Conservation (phyloP, 2,888 invertebrate species). For the Rotaria macrura region DNA sequence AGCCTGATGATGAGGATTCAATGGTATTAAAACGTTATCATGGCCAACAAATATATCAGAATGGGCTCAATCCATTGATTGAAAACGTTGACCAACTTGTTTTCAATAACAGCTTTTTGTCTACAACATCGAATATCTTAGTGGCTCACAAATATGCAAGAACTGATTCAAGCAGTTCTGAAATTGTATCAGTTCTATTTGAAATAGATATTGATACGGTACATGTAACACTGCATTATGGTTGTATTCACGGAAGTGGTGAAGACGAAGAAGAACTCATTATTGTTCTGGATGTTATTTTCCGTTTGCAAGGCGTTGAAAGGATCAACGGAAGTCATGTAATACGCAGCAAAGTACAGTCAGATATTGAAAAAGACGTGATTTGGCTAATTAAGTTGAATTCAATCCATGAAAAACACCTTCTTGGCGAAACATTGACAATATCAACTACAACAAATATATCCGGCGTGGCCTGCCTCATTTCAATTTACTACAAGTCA, state of each 20-base stretch:
- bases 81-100: not conserved
- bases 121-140: not conserved
- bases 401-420: not conserved
- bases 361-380: not conserved
- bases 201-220: not conserved
- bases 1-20: not conserved
- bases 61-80: not conserved
- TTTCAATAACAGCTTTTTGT: not conserved
- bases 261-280: not conserved
- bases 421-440: not conserved
- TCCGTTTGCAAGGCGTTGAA: not conserved
- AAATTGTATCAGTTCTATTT: not conserved
- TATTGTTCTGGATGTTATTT: not conserved
- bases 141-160: not conserved
- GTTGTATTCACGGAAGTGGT: not conserved
- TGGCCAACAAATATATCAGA: not conserved
- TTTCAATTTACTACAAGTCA: no score
- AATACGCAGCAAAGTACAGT: not conserved
- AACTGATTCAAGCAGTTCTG: not conserved
- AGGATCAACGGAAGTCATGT: not conserved
- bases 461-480: no score
- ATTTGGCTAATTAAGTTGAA: not conserved
- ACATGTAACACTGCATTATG: not conserved
- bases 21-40: not conserved
- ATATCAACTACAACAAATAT: not conserved